These are phyloP conservation scores for Agrotis clavis DNA, from an alignment of 2,888 invertebrate genomes.

Conservation along the genomic window DNA sequence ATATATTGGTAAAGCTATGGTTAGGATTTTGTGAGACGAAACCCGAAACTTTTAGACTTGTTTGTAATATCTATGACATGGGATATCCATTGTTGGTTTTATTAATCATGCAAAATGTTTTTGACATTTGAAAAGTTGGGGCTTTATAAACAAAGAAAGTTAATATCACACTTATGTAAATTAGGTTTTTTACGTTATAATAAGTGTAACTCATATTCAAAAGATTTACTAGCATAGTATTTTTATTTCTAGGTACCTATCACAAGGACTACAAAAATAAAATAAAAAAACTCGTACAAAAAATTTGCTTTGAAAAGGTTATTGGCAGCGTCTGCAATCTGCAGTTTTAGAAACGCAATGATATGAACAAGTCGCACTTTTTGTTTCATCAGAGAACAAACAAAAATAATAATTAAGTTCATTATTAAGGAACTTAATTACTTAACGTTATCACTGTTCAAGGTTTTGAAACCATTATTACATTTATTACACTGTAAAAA, in stretches of 20 bases:
- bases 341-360: slow-evolving; percentile 16
- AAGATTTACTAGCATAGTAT: too few relatives aligned
- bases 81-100: slow-evolving; percentile 19
- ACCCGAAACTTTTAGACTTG: slow-evolving; percentile 23
- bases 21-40: slow-evolving; percentile 25
- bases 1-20: neutral
- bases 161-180: too few relatives aligned
- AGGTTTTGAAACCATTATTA: slow-evolving; percentile 25
- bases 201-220: too few relatives aligned
- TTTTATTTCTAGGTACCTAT: too few relatives aligned
- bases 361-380: slow-evolving; percentile 26
- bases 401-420: slow-evolving; percentile 35
- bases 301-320: neutral
- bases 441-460: slow-evolving; percentile 11
- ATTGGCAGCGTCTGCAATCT: neutral
- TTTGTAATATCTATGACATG: slow-evolving; percentile 29
- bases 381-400: slow-evolving; percentile 43
- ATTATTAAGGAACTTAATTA: slow-evolving; percentile 43
- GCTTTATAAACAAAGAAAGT: neutral
- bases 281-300: neutral
- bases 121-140: slow-evolving; percentile 14
- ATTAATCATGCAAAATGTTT: slow-evolving; percentile 31
- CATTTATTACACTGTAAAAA: slow-evolving; percentile 13
- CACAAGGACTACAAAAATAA: too few relatives aligned
- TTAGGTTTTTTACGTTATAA: too few relatives aligned